Evolutionary conservation across 2,797 vertebrate species (phyloP), one percentile per base, ranked within the genome.

Genomic region (Babyrousa celebensis): DNA sequence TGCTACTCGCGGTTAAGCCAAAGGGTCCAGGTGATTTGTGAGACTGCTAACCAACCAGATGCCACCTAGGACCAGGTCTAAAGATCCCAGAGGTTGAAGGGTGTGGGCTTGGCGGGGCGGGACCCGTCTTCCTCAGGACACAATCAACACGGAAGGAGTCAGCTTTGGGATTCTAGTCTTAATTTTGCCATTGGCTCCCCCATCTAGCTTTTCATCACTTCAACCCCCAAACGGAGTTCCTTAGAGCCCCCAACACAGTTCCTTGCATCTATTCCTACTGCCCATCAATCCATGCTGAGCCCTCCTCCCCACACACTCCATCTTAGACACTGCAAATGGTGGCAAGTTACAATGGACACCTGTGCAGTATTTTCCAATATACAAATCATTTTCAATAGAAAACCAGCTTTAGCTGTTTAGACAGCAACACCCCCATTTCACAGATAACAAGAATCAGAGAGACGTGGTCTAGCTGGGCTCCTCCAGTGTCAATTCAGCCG

Each of bases 301-400:
- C 0, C 40, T 54, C 27, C 7, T 1, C 23, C n/a, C 5, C 1
- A 0, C 0, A 0, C 2, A 0, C 9, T 36, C n/a, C 14, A 11
- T 58, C 29, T 25, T 1, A 32, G 48, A 4, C 63, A 1, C 11
- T 36, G 52, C 17, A 11, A 25, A 29, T 67, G 8, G n/a, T 27
- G 16, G 60, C 9, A 21, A n/a, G 56, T 20, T 43, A 1, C 17
- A 29, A 65, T 6, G 32, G 78, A 52, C 12, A 18, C 62, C 21
- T 43, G 6, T 16, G 8, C 5, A 2, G 12, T 12, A 5, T 25
- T 62, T 68, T 43, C 78, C n/a, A 25, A 29, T n/a, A 18, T 15
- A 71, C 5, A 68, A 58, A 71, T 75, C 18, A 60, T n/a, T 40
- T 78, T 29, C 72, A n/a, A 40, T 82, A 40, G 80, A 36, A 43